Evolutionary conservation across 2,888 invertebrate species (phyloP).

Genomic region (Ophioninae sp.): DNA sequence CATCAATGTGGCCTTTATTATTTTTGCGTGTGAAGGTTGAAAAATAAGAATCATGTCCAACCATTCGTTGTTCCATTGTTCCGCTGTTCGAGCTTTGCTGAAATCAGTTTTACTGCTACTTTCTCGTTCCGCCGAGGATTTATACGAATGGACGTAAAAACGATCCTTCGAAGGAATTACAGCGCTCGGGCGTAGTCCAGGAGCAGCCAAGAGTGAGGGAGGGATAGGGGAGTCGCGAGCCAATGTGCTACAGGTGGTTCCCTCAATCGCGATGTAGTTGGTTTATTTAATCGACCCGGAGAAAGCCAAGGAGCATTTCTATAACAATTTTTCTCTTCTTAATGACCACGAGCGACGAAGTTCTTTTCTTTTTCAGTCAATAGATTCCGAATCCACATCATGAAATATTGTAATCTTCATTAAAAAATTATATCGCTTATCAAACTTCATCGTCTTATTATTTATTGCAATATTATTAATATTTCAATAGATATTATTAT

Average conservation of each 20-base stretch:
- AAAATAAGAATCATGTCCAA: neutral
- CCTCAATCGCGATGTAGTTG: constrained; percentile 48
- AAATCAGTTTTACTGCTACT: constrained; percentile 30
- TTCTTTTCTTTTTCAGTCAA: too few species aligned
- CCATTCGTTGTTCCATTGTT: neutral
- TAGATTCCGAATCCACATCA: too few species aligned
- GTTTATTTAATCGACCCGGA: constrained; percentile 49
- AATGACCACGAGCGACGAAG: neutral
- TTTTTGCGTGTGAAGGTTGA: neutral
- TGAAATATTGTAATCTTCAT: too few species aligned
- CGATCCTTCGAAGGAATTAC: constrained; percentile 35
- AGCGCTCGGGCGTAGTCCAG: constrained; percentile 10
- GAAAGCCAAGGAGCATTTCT: constrained; percentile 20
- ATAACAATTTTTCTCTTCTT: neutral
- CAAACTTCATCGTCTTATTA: too few species aligned
- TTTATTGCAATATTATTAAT: too few species aligned
- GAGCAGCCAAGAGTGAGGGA: constrained; percentile 23
- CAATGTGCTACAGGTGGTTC: constrained; percentile 59
- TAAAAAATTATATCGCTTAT: too few species aligned
- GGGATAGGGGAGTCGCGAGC: constrained; percentile 13
- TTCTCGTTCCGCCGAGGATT: constrained; percentile 7
- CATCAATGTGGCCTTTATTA: neutral
- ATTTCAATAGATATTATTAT: too few species aligned
- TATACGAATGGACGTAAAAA: constrained; percentile 16
- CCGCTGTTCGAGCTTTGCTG: neutral